Conservation (phyloP, 2,113 vertebrate species). For the Ceratotherium simum region DNA sequence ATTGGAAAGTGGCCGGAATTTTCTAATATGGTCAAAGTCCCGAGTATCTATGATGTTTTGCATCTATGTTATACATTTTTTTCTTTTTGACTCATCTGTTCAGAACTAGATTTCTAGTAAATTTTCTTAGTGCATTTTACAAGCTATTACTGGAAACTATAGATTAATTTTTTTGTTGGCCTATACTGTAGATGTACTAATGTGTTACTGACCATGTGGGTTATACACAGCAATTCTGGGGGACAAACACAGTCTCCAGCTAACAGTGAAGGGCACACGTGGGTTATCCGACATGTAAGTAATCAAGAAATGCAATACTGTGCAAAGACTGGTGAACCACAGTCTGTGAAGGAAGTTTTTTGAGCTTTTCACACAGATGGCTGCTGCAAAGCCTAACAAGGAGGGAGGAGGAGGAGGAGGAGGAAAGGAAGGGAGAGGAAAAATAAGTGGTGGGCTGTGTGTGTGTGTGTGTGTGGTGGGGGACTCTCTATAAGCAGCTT, state of each 20-base stretch:
- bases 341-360: not conserved
- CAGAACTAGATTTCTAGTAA: not conserved
- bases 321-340: not conserved
- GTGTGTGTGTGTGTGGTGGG: too few species aligned
- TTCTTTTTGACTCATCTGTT: conserved; percentile 1
- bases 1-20: not conserved
- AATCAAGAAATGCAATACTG: not conserved
- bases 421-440: not conserved
- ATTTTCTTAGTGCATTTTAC: not conserved
- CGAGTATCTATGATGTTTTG: not conserved
- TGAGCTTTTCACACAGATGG: not conserved
- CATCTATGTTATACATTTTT: not conserved
- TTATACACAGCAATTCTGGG: not conserved
- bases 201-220: not conserved
- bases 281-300: not conserved
- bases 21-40: not conserved
- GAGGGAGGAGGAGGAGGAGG: not conserved
- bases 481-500: not conserved
- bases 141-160: not conserved
- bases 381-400: not conserved
- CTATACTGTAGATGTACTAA: not conserved
- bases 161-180: not conserved
- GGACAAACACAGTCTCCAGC: not conserved
- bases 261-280: not conserved
- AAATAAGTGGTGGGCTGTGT: not conserved